These are phyloP conservation scores for Drosophila setosimentum DNA, from an alignment of 2,888 invertebrate species.

Conservation along the genomic window DNA sequence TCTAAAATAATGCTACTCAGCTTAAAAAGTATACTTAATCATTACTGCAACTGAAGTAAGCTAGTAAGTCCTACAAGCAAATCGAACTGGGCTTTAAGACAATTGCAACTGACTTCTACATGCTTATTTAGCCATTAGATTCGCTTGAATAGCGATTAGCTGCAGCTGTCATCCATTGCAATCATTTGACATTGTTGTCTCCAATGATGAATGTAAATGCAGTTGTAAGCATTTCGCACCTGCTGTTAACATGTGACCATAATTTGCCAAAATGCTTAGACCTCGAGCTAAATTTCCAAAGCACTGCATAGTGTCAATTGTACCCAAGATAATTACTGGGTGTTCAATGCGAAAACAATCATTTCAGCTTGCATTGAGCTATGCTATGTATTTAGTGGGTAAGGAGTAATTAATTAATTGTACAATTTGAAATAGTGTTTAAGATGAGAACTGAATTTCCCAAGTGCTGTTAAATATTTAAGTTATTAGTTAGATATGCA, in stretches of 20 bases:
- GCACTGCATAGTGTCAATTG: conserved; percentile 7
- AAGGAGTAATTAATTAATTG: conserved; percentile 33
- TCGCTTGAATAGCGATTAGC: conserved; percentile 47
- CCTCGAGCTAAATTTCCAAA: conserved; percentile 2
- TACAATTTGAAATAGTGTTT: conserved; percentile 21
- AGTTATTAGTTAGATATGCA: no score
- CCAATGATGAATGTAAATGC: conserved; percentile 57
- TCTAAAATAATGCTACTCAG: not conserved
- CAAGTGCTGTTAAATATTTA: not conserved
- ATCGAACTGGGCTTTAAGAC: not conserved
- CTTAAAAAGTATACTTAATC: not conserved
- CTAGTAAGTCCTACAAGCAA: not conserved
- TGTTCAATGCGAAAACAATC: conserved; percentile 17
- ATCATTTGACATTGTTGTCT: not conserved
- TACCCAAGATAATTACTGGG: conserved; percentile 23
- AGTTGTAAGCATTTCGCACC: conserved; percentile 72
- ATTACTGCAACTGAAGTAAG: not conserved
- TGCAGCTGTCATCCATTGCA: conserved; percentile 5
- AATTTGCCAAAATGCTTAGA: conserved; percentile 45
- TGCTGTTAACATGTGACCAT: conserved; percentile 59
- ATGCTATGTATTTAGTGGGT: not conserved
- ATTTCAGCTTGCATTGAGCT: not conserved
- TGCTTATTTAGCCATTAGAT: conserved; percentile 22
- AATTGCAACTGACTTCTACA: conserved; percentile 16
- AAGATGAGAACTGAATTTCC: conserved; percentile 24